Conservation (phyloP, 2,888 invertebrate genomes). For the Xiphydria camelus region DNA sequence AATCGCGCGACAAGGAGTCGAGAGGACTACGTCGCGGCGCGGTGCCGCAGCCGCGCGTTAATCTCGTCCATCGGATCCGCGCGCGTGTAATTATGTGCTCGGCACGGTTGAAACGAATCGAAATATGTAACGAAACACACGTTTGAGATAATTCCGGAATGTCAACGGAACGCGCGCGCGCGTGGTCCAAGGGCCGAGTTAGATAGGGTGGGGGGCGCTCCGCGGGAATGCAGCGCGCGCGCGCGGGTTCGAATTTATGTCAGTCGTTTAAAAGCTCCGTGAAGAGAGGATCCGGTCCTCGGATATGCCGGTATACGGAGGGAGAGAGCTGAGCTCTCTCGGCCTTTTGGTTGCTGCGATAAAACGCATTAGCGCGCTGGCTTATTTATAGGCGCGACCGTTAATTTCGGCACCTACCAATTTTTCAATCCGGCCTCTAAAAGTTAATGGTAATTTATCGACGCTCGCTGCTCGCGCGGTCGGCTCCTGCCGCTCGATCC, state of each 20-base stretch:
- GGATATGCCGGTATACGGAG: too few relatives aligned
- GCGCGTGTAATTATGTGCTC: too few relatives aligned
- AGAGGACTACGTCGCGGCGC: neutral
- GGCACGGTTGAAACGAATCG: conserved; percentile 17
- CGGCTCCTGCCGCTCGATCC: conserved; percentile 25
- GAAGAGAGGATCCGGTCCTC: too few relatives aligned
- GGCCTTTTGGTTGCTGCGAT: conserved; percentile 39
- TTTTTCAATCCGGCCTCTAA: conserved; percentile 37
- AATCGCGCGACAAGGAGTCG: neutral
- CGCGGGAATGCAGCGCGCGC: conserved; percentile 23
- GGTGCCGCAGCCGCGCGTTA: too few relatives aligned
- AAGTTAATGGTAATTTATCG: conserved; percentile 33
- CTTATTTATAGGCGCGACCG: conserved; percentile 46
- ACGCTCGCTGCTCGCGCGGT: neutral
- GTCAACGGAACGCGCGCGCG: conserved; percentile 19
- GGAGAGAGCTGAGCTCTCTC: too few relatives aligned
- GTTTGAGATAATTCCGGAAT: conserved; percentile 41
- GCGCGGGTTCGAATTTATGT: conserved; percentile 35
- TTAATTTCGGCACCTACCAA: conserved; percentile 43
- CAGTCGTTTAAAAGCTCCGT: conserved; percentile 30
- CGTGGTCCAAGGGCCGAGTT: neutral
- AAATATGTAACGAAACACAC: conserved; percentile 41
- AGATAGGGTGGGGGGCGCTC: conserved; percentile 5
- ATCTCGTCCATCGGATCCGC: too few relatives aligned
- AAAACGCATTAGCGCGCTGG: conserved; percentile 48